phyloP scores from a whole-genome alignment of 2,113 vertebrate genomes.

The Arenaria interpres region DNA sequence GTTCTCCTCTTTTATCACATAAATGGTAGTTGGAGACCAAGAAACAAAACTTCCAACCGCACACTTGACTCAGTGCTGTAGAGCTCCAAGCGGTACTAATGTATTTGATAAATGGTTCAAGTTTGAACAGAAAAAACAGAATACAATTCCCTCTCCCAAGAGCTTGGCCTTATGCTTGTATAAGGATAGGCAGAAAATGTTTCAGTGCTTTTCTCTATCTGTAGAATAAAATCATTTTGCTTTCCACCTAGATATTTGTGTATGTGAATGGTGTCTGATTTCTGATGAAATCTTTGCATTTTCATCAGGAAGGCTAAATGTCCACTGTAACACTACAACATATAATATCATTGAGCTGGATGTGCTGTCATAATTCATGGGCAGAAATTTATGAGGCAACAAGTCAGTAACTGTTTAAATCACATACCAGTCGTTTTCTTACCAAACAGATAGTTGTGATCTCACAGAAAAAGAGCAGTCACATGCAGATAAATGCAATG shows the following conservation, averaged over 20 bases:
- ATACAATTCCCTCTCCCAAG: background rate
- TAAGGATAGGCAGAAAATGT: background rate
- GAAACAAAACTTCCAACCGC: background rate
- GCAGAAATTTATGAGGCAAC: background rate
- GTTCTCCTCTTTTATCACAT: background rate
- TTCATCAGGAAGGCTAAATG: background rate
- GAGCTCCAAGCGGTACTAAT: background rate
- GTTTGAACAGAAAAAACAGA: background rate
- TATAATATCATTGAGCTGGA: background rate
- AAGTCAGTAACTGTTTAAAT: background rate
- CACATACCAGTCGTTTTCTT: background rate
- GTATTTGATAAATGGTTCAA: background rate
- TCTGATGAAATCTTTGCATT: background rate
- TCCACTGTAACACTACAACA: background rate
- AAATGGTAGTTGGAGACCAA: background rate
- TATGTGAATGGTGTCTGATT: background rate
- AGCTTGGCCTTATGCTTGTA: background rate
- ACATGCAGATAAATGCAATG: accelerated
- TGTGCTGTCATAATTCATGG: background rate
- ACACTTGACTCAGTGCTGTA: background rate
- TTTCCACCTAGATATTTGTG: background rate
- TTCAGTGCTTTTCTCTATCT: background rate
- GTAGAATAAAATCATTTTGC: background rate
- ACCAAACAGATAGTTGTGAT: background rate
- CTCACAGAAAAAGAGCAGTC: background rate